phyloP scores from a whole-genome alignment of 2,113 vertebrate genomes.

The Puffinus mauretanicus region DNA sequence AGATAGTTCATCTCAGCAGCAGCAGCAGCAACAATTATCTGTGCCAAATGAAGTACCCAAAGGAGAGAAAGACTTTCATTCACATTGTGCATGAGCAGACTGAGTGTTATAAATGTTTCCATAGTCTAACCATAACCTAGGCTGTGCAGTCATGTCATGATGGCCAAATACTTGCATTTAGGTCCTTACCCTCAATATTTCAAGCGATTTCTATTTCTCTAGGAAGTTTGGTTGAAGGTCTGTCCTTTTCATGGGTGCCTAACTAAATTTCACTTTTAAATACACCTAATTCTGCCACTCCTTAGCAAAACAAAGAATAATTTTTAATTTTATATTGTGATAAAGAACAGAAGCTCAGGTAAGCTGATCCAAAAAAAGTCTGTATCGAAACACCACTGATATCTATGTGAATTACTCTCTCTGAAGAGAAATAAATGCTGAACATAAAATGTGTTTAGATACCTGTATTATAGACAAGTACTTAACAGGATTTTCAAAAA shows the following conservation, averaged over 20 bases:
- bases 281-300: neutral
- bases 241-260: neutral
- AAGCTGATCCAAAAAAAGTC: neutral
- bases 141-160: neutral
- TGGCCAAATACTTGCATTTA: neutral
- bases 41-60: neutral
- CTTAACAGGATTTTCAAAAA: neutral
- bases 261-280: neutral
- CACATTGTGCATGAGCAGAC: neutral
- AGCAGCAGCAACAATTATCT: neutral
- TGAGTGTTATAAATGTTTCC: neutral
- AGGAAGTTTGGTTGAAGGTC: neutral
- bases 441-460: neutral
- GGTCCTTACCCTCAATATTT: neutral
- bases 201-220: neutral
- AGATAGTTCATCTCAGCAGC: neutral
- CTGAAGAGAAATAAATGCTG: neutral
- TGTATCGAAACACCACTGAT: neutral
- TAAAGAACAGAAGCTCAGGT: neutral
- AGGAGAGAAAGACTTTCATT: neutral
- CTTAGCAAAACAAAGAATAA: fast-evolving
- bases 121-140: neutral
- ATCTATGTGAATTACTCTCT: neutral
- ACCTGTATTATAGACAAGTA: neutral
- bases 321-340: neutral